Percentiles rank a stretch among this genome's conserved stretches.
phyloP scores from a whole-genome alignment of 2,113 vertebrate genomes.

The Stigmatopora argus region DNA sequence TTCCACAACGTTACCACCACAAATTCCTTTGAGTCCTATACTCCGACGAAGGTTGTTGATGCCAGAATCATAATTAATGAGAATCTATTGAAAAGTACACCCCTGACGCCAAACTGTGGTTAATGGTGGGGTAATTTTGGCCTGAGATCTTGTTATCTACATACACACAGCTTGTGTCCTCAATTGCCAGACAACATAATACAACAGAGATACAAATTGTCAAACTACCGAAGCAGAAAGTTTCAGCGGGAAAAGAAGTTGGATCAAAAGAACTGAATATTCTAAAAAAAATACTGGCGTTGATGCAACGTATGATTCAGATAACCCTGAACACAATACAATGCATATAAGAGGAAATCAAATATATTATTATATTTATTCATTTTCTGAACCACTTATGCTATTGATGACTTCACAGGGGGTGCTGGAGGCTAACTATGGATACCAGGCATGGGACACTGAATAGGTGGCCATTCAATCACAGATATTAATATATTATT shows the following conservation, averaged over 20 bases:
- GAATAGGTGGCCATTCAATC: no score
- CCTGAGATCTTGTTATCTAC: conserved; percentile 6
- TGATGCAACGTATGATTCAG: neutral
- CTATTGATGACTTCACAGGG: no score
- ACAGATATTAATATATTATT: no score
- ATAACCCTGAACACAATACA: neutral
- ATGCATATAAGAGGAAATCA: neutral
- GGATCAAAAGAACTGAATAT: neutral
- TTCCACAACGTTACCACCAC: conserved; percentile 27
- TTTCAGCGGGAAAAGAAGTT: neutral
- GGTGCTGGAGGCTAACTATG: no score
- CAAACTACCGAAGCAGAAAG: neutral
- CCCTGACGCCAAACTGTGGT: conserved; percentile 23
- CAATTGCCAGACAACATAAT: neutral
- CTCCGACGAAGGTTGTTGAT: conserved; percentile 30
- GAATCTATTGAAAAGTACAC: conserved; percentile 45
- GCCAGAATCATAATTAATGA: conserved; percentile 47
- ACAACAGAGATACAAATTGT: neutral
- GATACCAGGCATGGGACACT: no score
- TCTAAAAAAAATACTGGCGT: neutral
- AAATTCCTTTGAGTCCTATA: conserved; percentile 31
- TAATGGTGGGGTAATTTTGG: conserved; percentile 7
- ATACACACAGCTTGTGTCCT: conserved; percentile 1
- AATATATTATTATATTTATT: neutral
- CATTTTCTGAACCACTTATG: no score